Evolutionary conservation across 1,140 invertebrate genomes (phyloP).

Genomic region (Hycleus cichorii): DNA sequence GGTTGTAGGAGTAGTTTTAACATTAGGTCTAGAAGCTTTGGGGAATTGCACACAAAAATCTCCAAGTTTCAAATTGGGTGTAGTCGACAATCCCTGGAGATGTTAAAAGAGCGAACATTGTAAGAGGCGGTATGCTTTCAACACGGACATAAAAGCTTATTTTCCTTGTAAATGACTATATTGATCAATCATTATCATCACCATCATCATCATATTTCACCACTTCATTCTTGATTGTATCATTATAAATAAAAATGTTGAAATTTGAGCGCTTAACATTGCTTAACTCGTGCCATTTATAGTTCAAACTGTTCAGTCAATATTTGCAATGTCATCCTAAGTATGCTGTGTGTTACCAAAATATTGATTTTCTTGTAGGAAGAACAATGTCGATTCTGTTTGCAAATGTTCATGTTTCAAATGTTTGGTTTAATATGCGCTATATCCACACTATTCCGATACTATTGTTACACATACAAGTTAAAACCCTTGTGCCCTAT

Average conservation of each 20-base stretch:
- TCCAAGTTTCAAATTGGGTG: constrained; percentile 8
- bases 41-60: constrained; percentile 10
- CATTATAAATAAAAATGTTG: too few relatives aligned
- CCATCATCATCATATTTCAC: too few relatives aligned
- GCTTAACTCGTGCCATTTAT: constrained; percentile 3
- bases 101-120: constrained; percentile 5
- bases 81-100: constrained; percentile 12
- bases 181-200: too few relatives aligned
- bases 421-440: neutral
- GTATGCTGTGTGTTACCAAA: constrained; percentile 7
- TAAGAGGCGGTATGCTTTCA: too few relatives aligned
- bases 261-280: neutral
- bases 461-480: too few relatives aligned
- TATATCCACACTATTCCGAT: too few relatives aligned
- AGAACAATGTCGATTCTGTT: constrained; percentile 5
- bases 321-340: constrained; percentile 8
- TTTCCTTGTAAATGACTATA: too few relatives aligned
- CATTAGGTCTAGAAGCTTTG: constrained; percentile 7
- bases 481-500: too few relatives aligned
- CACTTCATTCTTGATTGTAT: too few relatives aligned
- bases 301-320: constrained; percentile 3
- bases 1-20: neutral
- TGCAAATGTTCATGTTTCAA: neutral
- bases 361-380: constrained; percentile 10
- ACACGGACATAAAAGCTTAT: too few relatives aligned